Evolutionary conservation across 2,113 vertebrate genomes (phyloP).

Genomic region (Apaloderma vittatum): DNA sequence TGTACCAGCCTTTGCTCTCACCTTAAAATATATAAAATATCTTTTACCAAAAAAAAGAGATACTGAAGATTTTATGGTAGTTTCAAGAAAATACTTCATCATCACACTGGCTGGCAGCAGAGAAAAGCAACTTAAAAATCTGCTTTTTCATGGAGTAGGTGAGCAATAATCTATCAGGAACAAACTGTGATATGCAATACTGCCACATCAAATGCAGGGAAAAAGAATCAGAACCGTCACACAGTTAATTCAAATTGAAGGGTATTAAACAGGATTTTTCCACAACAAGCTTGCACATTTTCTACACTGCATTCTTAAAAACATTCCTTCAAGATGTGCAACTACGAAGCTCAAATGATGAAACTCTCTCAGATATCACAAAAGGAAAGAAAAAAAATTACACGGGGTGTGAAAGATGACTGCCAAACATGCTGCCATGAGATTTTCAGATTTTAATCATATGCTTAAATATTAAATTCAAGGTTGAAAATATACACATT

Average conservation of each 20-base stretch:
- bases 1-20: background rate
- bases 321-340: constrained; percentile 25
- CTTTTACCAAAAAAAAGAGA: background rate
- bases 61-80: background rate
- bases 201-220: background rate
- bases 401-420: background rate
- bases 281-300: constrained; percentile 42
- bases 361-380: background rate
- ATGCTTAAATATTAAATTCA: background rate
- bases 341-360: background rate
- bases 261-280: constrained; percentile 47
- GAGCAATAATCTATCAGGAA: background rate
- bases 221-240: background rate
- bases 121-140: background rate
- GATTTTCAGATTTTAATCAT: background rate
- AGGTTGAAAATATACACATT: background rate
- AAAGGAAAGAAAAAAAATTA: background rate
- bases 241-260: constrained; percentile 33
- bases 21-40: background rate
- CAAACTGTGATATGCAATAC: background rate
- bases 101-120: background rate
- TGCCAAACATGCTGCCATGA: background rate
- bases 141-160: background rate
- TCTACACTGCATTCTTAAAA: constrained; percentile 33
- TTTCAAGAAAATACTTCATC: background rate